A percentile compares a stretch with the other conserved stretches of the same genome.
phyloP scores from a whole-genome alignment of 2,113 vertebrate genomes.

The Psammodynastes pulverulentus region DNA sequence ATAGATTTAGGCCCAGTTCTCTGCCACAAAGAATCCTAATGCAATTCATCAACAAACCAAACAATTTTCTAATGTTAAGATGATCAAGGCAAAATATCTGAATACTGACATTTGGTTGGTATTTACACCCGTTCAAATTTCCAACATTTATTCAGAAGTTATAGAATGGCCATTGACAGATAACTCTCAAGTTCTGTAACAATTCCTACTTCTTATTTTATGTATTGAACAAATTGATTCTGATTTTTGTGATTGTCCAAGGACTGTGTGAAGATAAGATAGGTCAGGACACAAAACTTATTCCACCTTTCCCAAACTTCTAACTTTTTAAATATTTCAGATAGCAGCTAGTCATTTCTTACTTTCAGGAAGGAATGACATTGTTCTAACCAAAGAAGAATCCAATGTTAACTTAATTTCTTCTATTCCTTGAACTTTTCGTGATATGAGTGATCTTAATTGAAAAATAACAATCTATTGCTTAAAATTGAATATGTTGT shows the following conservation, averaged over 20 bases:
- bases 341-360: not conserved
- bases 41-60: not conserved
- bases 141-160: not conserved
- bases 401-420: not conserved
- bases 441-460: not conserved
- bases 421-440: not conserved
- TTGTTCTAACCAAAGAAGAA: not conserved
- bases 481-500: not conserved
- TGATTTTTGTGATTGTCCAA: not conserved
- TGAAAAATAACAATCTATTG: not conserved
- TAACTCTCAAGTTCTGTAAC: not conserved
- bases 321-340: not conserved
- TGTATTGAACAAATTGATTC: not conserved
- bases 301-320: not conserved
- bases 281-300: not conserved
- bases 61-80: not conserved
- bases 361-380: not conserved
- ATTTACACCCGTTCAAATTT: not conserved
- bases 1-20: not conserved
- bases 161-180: not conserved
- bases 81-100: not conserved
- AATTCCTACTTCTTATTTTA: not conserved
- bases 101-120: not conserved
- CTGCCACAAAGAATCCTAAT: not conserved
- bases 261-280: not conserved